Conservation (phyloP, 2,888 invertebrate genomes). For the Drosophila anomelani region DNA sequence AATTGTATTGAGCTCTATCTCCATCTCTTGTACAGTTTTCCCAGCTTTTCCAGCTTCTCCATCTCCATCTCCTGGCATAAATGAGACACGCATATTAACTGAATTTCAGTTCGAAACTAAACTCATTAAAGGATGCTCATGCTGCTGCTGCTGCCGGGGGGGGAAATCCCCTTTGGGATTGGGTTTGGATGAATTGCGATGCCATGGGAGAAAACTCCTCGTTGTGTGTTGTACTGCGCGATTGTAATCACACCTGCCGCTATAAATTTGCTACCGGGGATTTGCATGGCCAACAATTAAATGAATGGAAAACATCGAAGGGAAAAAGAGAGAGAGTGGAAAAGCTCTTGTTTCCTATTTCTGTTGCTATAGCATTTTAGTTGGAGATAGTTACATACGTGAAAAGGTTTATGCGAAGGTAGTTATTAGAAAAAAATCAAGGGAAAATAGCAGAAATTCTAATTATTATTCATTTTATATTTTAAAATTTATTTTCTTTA, state of each 20-base stretch:
- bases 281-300: constrained; percentile 70
- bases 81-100: constrained; percentile 71
- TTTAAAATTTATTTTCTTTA: neutral
- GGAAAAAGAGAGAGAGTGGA: neutral
- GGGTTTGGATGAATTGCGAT: constrained; percentile 6
- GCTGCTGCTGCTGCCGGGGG: constrained; percentile 6
- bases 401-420: neutral
- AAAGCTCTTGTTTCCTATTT: constrained; percentile 44
- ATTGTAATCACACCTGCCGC: constrained; percentile 73
- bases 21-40: constrained; percentile 5
- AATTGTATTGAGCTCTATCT: constrained; percentile 68
- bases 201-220: constrained; percentile 21
- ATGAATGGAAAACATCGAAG: constrained; percentile 62
- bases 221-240: constrained; percentile 29
- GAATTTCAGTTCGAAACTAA: constrained; percentile 75
- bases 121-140: constrained; percentile 71
- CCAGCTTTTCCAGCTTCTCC: constrained; percentile 12
- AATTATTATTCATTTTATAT: neutral
- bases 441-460: accelerated
- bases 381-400: neutral
- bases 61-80: constrained; percentile 23
- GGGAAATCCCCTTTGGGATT: constrained; percentile 34
- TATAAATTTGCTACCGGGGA: constrained; percentile 62
- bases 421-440: neutral
- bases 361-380: constrained; percentile 15